phyloP scores from a whole-genome alignment of 2,888 invertebrate genomes.

The Conistra vaccinii region DNA sequence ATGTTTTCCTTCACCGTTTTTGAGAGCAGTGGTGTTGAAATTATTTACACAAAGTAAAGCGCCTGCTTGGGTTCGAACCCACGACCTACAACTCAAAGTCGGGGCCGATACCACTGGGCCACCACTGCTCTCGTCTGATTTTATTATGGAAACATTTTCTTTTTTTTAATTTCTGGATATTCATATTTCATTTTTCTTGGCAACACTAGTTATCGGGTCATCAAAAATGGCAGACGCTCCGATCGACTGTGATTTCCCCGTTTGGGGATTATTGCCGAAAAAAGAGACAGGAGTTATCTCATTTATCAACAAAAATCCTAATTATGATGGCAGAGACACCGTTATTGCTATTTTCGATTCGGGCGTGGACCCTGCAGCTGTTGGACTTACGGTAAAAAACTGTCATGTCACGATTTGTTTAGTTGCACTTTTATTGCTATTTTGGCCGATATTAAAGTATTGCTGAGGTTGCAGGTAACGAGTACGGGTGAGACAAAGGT shows the following conservation, averaged over 20 bases:
- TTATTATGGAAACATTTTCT: conserved; percentile 5
- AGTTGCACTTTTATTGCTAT: conserved; percentile 70
- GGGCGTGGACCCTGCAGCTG: conserved; percentile 98
- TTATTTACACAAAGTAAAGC: too few species aligned
- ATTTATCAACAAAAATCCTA: conserved; percentile 96
- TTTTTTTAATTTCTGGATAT: background rate
- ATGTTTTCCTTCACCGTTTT: too few species aligned
- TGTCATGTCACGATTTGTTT: conserved; percentile 88
- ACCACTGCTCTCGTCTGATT: too few species aligned
- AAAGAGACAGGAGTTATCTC: conserved; percentile 97
- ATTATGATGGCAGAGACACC: conserved; percentile 97
- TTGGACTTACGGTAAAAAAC: conserved; percentile 96
- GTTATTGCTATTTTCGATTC: conserved; percentile 99
- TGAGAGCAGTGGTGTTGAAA: too few species aligned
- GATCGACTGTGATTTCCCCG: conserved; percentile 94
- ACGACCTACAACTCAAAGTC: too few species aligned
- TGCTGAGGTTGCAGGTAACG: conserved; percentile 92
- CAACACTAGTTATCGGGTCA: conserved; percentile 82
- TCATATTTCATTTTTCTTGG: conserved; percentile 59
- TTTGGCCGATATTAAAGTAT: conserved; percentile 61
- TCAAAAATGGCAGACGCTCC: conserved; percentile 90
- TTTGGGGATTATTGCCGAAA: conserved; percentile 97
- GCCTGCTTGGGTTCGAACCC: too few species aligned
- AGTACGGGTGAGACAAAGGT: conserved; percentile 97
- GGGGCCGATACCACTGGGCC: too few species aligned